phyloP scores from a whole-genome alignment of 2,888 invertebrate genomes.

The Xestoiulus laeticollis region DNA sequence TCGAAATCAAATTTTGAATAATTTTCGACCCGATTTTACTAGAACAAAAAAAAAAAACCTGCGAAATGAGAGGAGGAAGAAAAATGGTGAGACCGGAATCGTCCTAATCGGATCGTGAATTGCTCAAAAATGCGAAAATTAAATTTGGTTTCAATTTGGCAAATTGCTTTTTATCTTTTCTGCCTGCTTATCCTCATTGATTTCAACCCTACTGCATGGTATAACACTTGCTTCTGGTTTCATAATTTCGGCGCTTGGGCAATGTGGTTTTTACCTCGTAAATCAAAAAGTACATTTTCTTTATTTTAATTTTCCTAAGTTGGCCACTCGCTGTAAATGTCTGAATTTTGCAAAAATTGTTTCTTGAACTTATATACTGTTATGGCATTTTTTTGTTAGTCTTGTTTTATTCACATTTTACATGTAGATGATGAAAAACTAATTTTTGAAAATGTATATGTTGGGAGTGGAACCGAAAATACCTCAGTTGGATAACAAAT shows the following conservation, averaged over 20 bases:
- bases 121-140: slow-evolving; percentile 2
- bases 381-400: too few relatives aligned
- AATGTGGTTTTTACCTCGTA: slow-evolving; percentile 18
- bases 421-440: too few relatives aligned
- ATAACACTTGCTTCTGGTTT: neutral
- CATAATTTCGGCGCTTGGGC: neutral
- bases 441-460: too few relatives aligned
- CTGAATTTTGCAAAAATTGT: neutral
- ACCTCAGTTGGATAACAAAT: too few relatives aligned
- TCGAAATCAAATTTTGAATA: neutral
- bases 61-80: neutral
- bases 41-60: neutral
- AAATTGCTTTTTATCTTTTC: neutral
- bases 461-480: too few relatives aligned
- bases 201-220: neutral
- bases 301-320: neutral
- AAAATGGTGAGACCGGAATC: neutral
- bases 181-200: neutral
- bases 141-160: slow-evolving; percentile 16
- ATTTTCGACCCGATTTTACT: neutral
- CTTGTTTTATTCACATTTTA: too few relatives aligned
- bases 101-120: slow-evolving; percentile 18
- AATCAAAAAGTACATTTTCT: neutral
- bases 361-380: too few relatives aligned
- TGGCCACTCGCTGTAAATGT: neutral